Conservation (phyloP, 2,797 vertebrate species). For the Helarctos malayanus region DNA sequence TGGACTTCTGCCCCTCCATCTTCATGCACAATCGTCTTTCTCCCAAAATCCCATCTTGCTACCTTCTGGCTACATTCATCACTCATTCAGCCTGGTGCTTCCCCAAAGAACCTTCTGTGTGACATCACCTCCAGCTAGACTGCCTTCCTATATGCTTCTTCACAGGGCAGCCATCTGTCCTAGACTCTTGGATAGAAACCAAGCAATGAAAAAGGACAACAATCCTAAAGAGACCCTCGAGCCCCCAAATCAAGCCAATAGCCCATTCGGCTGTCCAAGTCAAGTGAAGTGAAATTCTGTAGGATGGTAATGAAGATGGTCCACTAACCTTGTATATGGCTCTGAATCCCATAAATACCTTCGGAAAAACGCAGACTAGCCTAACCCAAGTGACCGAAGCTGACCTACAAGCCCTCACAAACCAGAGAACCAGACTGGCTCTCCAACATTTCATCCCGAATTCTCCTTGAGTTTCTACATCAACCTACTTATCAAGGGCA, state of each 20-base stretch:
- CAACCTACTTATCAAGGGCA: slow-evolving; percentile 81
- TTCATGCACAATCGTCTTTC: not conserved
- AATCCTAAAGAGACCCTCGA: not conserved
- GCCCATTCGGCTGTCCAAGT: not conserved
- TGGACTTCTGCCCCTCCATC: not conserved
- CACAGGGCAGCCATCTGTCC: not conserved
- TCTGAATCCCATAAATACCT: not conserved
- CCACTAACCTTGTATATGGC: not conserved
- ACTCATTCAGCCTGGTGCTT: not conserved
- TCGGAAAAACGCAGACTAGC: not conserved
- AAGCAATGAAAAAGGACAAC: not conserved
- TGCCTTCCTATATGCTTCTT: not conserved
- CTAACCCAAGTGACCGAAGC: not conserved
- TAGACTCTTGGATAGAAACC: not conserved
- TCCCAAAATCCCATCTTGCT: not conserved
- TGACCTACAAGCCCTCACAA: slow-evolving; percentile 34
- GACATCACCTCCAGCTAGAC: not conserved
- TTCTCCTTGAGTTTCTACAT: slow-evolving; percentile 82
- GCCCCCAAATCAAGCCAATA: not conserved
- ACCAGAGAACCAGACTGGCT: slow-evolving; percentile 41
- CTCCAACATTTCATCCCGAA: slow-evolving; percentile 60
- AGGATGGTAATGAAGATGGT: not conserved
- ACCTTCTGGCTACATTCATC: not conserved
- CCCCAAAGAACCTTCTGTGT: not conserved
- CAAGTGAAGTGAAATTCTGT: not conserved